phyloP scores from a whole-genome alignment of 2,888 invertebrate genomes.

The Eupithecia tripunctaria region DNA sequence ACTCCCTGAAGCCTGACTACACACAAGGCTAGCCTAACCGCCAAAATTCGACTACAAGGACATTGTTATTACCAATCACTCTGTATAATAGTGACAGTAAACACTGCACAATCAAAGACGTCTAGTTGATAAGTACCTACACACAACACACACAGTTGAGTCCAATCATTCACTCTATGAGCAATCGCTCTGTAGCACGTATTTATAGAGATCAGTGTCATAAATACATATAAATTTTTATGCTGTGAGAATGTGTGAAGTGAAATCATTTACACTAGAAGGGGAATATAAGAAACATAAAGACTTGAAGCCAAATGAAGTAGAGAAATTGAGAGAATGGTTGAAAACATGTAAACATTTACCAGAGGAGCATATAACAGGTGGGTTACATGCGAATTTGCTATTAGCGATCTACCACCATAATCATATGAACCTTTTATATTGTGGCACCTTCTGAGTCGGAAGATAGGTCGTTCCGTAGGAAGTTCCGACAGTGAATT shows the following conservation, averaged over 20 bases:
- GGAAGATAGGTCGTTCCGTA: too few species aligned
- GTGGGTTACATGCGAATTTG: conserved; percentile 49
- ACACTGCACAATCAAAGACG: not conserved
- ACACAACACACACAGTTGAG: not conserved
- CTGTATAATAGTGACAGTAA: not conserved
- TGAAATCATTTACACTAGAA: conserved; percentile 46
- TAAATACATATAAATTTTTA: not conserved
- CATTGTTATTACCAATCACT: not conserved
- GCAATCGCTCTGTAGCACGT: not conserved
- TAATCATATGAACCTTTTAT: too few species aligned
- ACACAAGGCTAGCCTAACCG: not conserved
- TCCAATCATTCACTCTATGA: not conserved
- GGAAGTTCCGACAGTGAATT: too few species aligned
- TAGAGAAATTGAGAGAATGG: conserved; percentile 85
- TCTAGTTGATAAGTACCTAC: not conserved
- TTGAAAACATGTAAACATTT: conserved; percentile 86
- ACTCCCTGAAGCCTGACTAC: too few species aligned
- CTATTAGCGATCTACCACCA: not conserved
- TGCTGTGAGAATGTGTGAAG: conserved; percentile 48
- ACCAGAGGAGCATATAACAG: conserved; percentile 74
- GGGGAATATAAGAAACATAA: conserved; percentile 84
- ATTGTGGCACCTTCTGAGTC: too few species aligned
- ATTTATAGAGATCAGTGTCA: not conserved
- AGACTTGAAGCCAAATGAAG: conserved; percentile 82
- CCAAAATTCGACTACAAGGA: not conserved